Evolutionary conservation across 2,113 vertebrate genomes (phyloP).

Genomic region (Elephantulus edwardii): DNA sequence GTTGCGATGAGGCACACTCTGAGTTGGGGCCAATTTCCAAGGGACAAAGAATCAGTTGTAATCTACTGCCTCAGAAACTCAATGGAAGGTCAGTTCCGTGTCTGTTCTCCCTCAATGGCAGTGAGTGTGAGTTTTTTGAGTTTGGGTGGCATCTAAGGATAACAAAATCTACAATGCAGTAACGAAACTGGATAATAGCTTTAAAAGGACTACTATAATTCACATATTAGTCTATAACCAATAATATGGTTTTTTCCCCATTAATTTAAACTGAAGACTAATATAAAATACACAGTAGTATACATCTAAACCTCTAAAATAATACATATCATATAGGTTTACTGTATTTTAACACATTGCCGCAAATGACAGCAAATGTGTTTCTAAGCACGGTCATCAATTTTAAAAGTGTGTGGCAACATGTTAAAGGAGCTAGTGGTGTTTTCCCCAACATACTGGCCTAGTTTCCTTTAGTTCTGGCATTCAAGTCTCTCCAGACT

Average conservation of each 20-base stretch:
- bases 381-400: too few species aligned
- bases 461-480: constrained; percentile 67
- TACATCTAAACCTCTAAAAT: neutral
- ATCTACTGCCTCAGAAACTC: too few species aligned
- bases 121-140: too few species aligned
- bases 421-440: neutral
- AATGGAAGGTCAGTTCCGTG: too few species aligned
- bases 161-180: neutral
- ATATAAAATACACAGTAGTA: neutral
- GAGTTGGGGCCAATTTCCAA: too few species aligned
- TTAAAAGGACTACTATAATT: neutral
- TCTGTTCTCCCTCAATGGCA: too few species aligned
- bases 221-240: neutral
- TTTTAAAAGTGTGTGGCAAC: too few species aligned
- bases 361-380: too few species aligned
- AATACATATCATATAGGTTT: neutral
- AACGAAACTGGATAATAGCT: neutral
- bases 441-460: neutral
- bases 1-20: too few species aligned
- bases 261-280: neutral
- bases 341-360: too few species aligned
- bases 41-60: too few species aligned
- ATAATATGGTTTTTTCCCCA: constrained; percentile 21
- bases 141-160: neutral
- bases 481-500: constrained; percentile 49